phyloP scores from a whole-genome alignment of 2,888 invertebrate species.

The Antheraea assamensis region DNA sequence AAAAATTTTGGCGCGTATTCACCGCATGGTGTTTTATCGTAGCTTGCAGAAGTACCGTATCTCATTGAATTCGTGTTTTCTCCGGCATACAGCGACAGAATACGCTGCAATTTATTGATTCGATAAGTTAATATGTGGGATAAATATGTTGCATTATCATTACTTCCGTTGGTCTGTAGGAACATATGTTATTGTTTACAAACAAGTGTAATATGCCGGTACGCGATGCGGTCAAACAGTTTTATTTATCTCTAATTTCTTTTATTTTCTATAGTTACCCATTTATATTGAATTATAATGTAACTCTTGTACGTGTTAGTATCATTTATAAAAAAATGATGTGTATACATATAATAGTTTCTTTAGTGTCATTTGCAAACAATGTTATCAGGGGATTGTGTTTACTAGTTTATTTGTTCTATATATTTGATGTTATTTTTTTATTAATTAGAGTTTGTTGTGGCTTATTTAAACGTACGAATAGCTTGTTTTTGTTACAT shows the following conservation, averaged over 20 bases:
- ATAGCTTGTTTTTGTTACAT: neutral
- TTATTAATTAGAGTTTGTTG: constrained; percentile 1
- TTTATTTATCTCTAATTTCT: neutral
- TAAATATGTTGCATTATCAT: neutral
- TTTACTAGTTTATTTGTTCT: constrained; percentile 1
- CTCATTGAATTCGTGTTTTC: constrained; percentile 43
- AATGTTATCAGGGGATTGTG: neutral
- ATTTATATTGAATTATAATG: neutral
- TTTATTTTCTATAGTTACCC: neutral
- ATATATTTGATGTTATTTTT: neutral
- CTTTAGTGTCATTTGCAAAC: neutral
- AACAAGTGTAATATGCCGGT: constrained; percentile 70
- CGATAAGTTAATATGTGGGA: neutral
- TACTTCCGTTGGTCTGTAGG: neutral
- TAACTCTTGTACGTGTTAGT: neutral
- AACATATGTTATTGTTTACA: constrained; percentile 80
- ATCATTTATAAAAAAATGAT: neutral
- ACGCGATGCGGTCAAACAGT: constrained; percentile 26
- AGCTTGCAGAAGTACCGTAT: constrained; percentile 34
- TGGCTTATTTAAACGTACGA: neutral
- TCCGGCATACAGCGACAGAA: constrained; percentile 31
- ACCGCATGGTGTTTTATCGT: constrained; percentile 63
- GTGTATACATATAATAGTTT: neutral
- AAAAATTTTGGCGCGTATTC: constrained; percentile 70
- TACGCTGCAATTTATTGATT: constrained; percentile 38